phyloP scores from a whole-genome alignment of 2,797 vertebrate genomes.

The Liasis olivaceus region DNA sequence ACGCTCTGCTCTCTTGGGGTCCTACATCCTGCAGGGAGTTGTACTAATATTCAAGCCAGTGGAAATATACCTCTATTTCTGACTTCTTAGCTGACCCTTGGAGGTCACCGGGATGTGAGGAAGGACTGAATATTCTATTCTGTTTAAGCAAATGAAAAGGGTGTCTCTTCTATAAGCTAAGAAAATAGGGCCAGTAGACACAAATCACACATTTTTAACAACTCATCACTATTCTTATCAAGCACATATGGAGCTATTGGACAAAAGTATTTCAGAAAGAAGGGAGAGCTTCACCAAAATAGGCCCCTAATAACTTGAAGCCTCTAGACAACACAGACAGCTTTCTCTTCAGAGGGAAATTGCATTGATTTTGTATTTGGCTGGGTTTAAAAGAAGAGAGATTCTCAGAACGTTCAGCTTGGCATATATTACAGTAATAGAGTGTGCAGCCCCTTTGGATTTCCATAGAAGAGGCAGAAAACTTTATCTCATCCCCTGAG shows the following conservation, averaged over 20 bases:
- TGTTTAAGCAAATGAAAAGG: background rate
- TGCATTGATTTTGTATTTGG: slow-evolving; percentile 13
- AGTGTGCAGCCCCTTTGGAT: background rate
- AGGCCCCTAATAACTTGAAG: background rate
- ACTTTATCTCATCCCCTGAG: background rate
- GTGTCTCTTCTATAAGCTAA: background rate
- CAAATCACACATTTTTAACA: background rate
- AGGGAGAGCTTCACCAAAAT: background rate
- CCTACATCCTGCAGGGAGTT: background rate
- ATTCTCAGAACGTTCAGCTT: slow-evolving; percentile 8
- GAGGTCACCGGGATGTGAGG: background rate
- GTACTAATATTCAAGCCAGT: background rate
- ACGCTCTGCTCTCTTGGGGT: background rate
- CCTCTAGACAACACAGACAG: background rate
- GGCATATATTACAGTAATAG: slow-evolving; percentile 8
- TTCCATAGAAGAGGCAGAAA: slow-evolving; percentile 9
- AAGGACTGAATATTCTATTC: background rate
- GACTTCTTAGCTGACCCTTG: background rate
- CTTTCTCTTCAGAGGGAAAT: background rate
- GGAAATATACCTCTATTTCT: background rate
- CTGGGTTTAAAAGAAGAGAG: slow-evolving; percentile 2
- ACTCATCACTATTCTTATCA: background rate
- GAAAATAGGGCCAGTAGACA: background rate
- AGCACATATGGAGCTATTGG: background rate
- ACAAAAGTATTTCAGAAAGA: background rate